These are phyloP conservation scores for Dysdera silvatica DNA, from an alignment of 1,140 invertebrate species.

Conservation along the genomic window DNA sequence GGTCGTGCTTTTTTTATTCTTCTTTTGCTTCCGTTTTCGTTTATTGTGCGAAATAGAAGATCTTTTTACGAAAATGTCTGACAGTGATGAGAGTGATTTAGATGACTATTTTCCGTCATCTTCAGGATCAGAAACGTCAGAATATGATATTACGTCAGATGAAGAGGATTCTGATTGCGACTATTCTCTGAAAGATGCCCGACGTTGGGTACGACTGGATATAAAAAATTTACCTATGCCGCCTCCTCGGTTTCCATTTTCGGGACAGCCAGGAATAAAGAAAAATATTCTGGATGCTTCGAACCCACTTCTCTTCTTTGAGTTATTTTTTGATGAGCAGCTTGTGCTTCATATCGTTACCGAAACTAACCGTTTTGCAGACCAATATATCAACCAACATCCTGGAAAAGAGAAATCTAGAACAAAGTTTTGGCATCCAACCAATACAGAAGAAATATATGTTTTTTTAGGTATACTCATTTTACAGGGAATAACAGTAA, in stretches of 20 bases:
- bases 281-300: no score
- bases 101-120: no score
- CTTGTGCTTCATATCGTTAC: no score
- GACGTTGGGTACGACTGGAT: background rate
- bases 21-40: background rate
- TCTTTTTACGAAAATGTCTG: conserved; percentile 1
- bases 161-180: background rate
- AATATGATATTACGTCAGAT: background rate
- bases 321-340: no score
- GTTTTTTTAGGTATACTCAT: conserved; percentile 2
- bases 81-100: background rate
- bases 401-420: no score
- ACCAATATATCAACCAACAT: no score
- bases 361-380: no score
- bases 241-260: no score
- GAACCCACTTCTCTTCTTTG: no score
- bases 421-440: no score
- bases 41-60: background rate
- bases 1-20: background rate
- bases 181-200: background rate
- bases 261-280: no score
- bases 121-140: no score
- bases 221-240: background rate
- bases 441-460: conserved; percentile 7
- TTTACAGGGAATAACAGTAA: background rate